Evolutionary conservation across 1,140 invertebrate species (phyloP).

Genomic region (Venturia canescens): DNA sequence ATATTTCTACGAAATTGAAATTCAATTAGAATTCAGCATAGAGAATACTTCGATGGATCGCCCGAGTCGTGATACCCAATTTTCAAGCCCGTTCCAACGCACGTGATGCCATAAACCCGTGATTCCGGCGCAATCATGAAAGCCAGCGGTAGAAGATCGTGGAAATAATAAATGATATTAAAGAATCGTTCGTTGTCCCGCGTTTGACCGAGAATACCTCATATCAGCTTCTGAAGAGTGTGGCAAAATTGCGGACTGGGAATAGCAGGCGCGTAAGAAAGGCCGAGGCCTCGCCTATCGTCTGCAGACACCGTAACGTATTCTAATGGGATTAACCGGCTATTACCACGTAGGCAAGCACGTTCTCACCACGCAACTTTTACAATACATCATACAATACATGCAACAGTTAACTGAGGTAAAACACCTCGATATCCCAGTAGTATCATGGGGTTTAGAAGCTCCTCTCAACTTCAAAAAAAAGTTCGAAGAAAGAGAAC

Average conservation of each 20-base stretch:
- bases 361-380: conserved; percentile 51
- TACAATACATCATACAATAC: neutral
- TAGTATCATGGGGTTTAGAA: neutral
- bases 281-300: conserved; percentile 27
- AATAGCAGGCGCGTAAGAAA: conserved; percentile 10
- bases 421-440: neutral
- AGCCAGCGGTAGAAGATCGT: no score
- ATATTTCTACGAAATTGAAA: no score
- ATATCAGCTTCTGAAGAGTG: neutral
- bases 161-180: no score
- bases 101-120: no score
- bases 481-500: neutral
- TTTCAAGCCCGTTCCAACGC: no score
- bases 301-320: conserved; percentile 62
- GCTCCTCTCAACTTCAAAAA: neutral
- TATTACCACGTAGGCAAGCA: conserved; percentile 63
- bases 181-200: no score
- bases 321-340: conserved; percentile 70
- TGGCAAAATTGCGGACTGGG: neutral
- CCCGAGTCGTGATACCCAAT: no score
- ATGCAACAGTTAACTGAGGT: neutral
- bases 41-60: no score
- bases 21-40: no score
- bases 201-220: no score
- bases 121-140: no score